Conservation (phyloP, 1,140 invertebrate genomes). For the Cylas formicarius region DNA sequence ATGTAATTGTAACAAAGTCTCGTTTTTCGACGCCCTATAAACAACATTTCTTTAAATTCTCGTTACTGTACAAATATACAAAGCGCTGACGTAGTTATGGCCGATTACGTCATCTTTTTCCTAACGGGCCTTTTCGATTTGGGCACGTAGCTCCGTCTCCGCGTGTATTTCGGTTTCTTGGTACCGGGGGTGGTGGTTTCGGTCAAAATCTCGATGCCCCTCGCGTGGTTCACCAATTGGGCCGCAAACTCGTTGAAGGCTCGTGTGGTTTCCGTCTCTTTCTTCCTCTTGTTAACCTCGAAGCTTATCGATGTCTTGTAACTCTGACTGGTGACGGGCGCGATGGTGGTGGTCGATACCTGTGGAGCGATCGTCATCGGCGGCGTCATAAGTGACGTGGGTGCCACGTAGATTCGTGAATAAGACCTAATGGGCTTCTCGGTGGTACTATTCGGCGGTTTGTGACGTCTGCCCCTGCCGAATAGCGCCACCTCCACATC, state of each 20-base stretch:
- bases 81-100: no score
- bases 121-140: conserved; percentile 15
- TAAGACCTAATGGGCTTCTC: conserved; percentile 34
- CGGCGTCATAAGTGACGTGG: conserved; percentile 19
- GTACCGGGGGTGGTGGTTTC: conserved; percentile 7
- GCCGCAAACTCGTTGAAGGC: conserved; percentile 23
- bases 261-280: not conserved
- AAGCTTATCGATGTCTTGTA: conserved; percentile 41
- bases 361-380: not conserved
- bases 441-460: conserved; percentile 14
- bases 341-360: not conserved
- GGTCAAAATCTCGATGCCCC: conserved; percentile 28
- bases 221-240: conserved; percentile 35
- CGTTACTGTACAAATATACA: no score
- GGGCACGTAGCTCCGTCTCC: conserved; percentile 19
- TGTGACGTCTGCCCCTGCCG: conserved; percentile 9
- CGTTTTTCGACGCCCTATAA: no score
- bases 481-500: conserved; percentile 23
- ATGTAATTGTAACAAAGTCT: no score
- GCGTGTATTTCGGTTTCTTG: conserved; percentile 22
- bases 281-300: conserved; percentile 35
- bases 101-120: conserved; percentile 9
- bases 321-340: conserved; percentile 39
- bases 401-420: conserved; percentile 31
- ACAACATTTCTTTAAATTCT: no score